Percentiles rank a stretch among this genome's conserved stretches.
These are phyloP conservation scores for Phenganax marumi DNA, from an alignment of 92 coral and sea anemone genomes.

Conservation along the genomic window DNA sequence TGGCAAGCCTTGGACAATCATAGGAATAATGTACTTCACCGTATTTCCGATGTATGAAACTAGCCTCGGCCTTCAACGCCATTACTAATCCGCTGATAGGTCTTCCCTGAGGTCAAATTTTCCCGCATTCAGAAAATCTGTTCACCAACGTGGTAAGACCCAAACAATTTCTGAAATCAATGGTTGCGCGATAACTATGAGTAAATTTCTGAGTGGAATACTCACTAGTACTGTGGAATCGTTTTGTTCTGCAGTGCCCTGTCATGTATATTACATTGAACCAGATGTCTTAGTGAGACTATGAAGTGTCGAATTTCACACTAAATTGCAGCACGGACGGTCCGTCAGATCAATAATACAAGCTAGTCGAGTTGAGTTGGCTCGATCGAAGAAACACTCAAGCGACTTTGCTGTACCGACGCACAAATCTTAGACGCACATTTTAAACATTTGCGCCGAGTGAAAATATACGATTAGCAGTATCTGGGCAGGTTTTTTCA, in stretches of 20 bases:
- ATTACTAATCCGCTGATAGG: not conserved
- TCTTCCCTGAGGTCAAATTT: constrained; percentile 10
- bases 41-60: constrained; percentile 7
- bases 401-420: constrained; percentile 4
- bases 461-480: not conserved
- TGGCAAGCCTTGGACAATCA: not conserved
- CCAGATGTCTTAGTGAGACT: constrained; percentile 30
- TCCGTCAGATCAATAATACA: not conserved
- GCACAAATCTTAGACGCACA: constrained; percentile 1
- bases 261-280: not conserved
- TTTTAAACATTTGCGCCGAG: not conserved
- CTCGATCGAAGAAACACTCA: not conserved
- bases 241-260: constrained; percentile 5
- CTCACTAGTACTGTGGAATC: not conserved
- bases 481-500: not conserved
- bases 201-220: not conserved
- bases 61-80: not conserved
- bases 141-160: not conserved
- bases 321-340: not conserved
- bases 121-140: not conserved
- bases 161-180: not conserved
- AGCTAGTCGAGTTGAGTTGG: constrained; percentile 30
- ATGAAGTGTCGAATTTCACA: constrained; percentile 31
- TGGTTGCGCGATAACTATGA: not conserved
- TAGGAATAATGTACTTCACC: not conserved